These are phyloP conservation scores for Cyrtodaria siliqua DNA, from an alignment of 2,888 invertebrate species.

Conservation along the genomic window DNA sequence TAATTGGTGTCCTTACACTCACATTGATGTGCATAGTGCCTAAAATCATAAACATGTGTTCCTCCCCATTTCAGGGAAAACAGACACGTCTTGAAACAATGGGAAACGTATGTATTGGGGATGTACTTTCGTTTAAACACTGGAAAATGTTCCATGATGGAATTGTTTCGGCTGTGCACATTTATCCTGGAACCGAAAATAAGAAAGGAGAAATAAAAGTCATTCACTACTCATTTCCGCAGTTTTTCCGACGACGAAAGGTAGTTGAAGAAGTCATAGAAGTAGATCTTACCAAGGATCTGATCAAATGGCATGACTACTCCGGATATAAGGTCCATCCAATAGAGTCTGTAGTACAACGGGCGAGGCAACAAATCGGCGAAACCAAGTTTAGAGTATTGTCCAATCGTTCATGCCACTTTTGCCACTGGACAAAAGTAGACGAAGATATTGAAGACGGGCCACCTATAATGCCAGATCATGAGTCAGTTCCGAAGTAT, in stretches of 20 bases:
- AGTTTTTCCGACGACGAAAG: slow-evolving; percentile 11
- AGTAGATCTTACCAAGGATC: slow-evolving; percentile 15
- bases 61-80: slow-evolving; percentile 35
- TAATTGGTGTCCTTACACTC: slow-evolving; percentile 14
- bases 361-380: slow-evolving; percentile 39
- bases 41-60: slow-evolving; percentile 3
- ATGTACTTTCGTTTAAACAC: slow-evolving; percentile 28
- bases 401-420: slow-evolving; percentile 40
- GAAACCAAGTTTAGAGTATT: slow-evolving; percentile 41
- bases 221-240: slow-evolving; percentile 27
- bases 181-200: not conserved
- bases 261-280: slow-evolving; percentile 23
- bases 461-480: not conserved
- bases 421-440: slow-evolving; percentile 53
- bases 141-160: slow-evolving; percentile 15
- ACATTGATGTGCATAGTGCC: slow-evolving; percentile 20
- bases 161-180: slow-evolving; percentile 18
- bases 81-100: slow-evolving; percentile 11
- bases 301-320: slow-evolving; percentile 19
- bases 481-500: not conserved
- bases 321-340: slow-evolving; percentile 7
- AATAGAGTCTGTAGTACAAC: slow-evolving; percentile 30
- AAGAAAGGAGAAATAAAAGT: slow-evolving; percentile 26
- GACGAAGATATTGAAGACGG: slow-evolving; percentile 3
- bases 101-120: slow-evolving; percentile 15